These are phyloP conservation scores for Hydra vulgaris DNA, from an alignment of 30 jellyfish, hydroid and myxozoan genomes.

Conservation along the genomic window DNA sequence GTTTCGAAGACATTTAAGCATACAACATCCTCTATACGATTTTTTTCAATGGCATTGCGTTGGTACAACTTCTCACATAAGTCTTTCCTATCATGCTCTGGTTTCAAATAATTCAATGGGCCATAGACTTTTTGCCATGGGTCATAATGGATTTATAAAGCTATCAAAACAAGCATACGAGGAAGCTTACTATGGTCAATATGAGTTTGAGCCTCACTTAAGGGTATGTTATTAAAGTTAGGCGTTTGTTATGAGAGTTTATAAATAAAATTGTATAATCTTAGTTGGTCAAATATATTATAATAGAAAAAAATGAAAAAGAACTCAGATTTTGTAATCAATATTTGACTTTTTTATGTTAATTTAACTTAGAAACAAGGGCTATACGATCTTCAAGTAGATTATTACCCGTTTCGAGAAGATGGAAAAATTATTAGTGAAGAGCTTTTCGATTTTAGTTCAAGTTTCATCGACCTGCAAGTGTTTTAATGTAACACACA, in stretches of 20 bases:
- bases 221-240: no score
- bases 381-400: background rate
- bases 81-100: constrained; percentile 6
- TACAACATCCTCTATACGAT: constrained; percentile 59
- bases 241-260: no score
- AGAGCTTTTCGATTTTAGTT: background rate
- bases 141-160: constrained; percentile 60
- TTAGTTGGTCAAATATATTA: no score
- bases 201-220: background rate
- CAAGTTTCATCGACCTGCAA: background rate
- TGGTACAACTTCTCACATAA: constrained; percentile 44
- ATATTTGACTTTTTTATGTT: no score
- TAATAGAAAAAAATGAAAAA: no score
- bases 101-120: constrained; percentile 22
- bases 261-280: no score
- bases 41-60: constrained; percentile 60
- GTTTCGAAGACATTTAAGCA: constrained; percentile 67
- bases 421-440: background rate
- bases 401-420: background rate
- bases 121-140: constrained; percentile 67
- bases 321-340: no score
- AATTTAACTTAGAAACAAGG: background rate
- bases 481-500: no score
- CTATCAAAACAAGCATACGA: constrained; percentile 52
- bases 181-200: constrained; percentile 13